These are phyloP conservation scores for Nomada hirtipes DNA, from an alignment of 2,888 invertebrate species.

Conservation along the genomic window DNA sequence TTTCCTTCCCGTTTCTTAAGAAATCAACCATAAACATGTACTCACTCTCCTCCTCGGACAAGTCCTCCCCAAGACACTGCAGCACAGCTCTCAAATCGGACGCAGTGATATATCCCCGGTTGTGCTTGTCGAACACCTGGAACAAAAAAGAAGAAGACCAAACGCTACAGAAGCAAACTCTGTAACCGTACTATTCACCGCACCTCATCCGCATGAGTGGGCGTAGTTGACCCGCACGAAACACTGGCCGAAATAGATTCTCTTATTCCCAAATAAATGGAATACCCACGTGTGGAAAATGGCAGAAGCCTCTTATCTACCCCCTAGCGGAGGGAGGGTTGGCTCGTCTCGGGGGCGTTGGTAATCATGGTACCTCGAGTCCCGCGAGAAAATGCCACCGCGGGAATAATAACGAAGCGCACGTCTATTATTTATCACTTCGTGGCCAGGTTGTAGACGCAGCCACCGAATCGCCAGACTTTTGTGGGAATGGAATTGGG, in stretches of 20 bases:
- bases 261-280: constrained; percentile 51
- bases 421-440: constrained; percentile 63
- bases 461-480: not conserved
- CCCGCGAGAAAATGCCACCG: constrained; percentile 31
- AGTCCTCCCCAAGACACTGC: constrained; percentile 94
- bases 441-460: not conserved
- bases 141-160: not conserved
- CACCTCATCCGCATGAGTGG: not conserved
- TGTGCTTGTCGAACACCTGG: constrained; percentile 93
- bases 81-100: constrained; percentile 94
- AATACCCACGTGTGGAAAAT: constrained; percentile 32
- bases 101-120: constrained; percentile 96
- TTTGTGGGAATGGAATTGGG: constrained; percentile 56
- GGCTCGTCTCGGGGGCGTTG: constrained; percentile 7
- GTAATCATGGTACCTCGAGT: constrained; percentile 9
- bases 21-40: constrained; percentile 62
- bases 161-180: not conserved
- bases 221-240: not conserved
- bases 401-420: constrained; percentile 57
- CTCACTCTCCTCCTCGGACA: constrained; percentile 96
- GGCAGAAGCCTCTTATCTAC: constrained; percentile 23
- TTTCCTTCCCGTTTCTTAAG: too few species aligned
- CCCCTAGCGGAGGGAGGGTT: not conserved
- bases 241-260: constrained; percentile 33
- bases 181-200: not conserved